phyloP scores from a whole-genome alignment of 2,888 invertebrate genomes.

The Tuberolachnus salignus region DNA sequence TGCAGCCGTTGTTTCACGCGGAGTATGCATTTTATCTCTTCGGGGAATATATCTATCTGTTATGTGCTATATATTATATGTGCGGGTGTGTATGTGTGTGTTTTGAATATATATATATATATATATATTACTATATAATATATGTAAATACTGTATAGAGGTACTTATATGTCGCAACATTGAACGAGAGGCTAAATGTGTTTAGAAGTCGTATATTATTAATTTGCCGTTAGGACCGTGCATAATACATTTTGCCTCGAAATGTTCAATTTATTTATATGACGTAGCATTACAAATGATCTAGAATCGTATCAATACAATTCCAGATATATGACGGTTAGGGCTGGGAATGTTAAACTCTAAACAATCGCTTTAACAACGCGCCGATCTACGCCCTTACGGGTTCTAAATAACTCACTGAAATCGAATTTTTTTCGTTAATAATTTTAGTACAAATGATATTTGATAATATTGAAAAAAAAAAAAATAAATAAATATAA shows the following conservation, averaged over 20 bases:
- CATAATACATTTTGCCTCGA: background rate
- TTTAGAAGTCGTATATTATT: constrained; percentile 29
- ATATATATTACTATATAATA: background rate
- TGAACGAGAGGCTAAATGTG: background rate
- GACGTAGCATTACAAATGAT: background rate
- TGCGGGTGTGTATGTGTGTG: background rate
- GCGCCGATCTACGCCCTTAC: too few species aligned
- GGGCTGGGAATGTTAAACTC: too few species aligned
- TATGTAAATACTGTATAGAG: background rate
- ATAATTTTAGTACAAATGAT: too few species aligned
- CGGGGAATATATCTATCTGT: background rate
- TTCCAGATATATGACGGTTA: too few species aligned
- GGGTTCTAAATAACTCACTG: too few species aligned
- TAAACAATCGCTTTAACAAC: too few species aligned
- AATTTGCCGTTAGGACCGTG: constrained; percentile 14
- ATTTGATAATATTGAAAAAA: too few species aligned
- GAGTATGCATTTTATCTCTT: constrained; percentile 39
- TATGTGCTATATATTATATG: too few species aligned
- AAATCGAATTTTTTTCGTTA: too few species aligned
- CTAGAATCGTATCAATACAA: too few species aligned
- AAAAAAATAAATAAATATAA: too few species aligned
- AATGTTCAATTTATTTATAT: background rate
- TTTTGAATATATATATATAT: background rate
- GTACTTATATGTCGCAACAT: background rate
- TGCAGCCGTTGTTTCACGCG: constrained; percentile 17